Base-by-base conservation (phyloP, 1,140 invertebrate species). In the Nilaparvata lugens region DNA sequence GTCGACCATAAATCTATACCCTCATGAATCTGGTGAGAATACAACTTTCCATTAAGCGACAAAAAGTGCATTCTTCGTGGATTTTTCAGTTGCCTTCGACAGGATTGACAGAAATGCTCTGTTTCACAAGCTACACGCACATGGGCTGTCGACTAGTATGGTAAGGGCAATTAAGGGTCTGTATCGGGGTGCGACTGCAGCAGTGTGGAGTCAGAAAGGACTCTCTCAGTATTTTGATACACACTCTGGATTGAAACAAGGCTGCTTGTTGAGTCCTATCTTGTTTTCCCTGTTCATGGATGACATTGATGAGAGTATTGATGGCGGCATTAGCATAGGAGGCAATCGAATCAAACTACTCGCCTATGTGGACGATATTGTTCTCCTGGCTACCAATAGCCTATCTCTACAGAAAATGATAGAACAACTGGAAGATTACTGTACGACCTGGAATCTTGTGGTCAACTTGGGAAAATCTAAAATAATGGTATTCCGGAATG, bases 1-100 rank as follows among this genome's bases (percentile, higher is more conserved):
- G 58, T 64, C 2, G 62, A 67, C 19, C 56, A 64, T 19, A n/a
- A n/a, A 64, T 67, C 11, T 67, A 65, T 55, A 55, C 18, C 14
- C 52, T 66, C 1, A 61, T 52, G 19, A 61, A 35, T 58, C 4
- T 61, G 19, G 54, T 42, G n/a, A 42, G 42, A 4, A 16, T 61
- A 18, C 13, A 54, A 13, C 19, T 58, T 16, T 13, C 24, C 9
- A 56, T 40, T 4, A 28, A 40, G 13, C 7, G 51, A 25, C 23
- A 42, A 1, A 61, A 61, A 24, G 21, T 58, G 28, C 23, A 4
- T 18, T 43, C 52, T 56, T 56, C 21, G 55, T 56, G 6, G 55
- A 56, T 24, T 61, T 61, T 42, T 35, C 23, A 4, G 38, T 40
- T 3, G 55, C 40, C 5, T 58, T 58, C 18, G 56, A 58, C 21